Conservation (phyloP, 2,888 invertebrate species). For the Ormyrus pomaceus region DNA sequence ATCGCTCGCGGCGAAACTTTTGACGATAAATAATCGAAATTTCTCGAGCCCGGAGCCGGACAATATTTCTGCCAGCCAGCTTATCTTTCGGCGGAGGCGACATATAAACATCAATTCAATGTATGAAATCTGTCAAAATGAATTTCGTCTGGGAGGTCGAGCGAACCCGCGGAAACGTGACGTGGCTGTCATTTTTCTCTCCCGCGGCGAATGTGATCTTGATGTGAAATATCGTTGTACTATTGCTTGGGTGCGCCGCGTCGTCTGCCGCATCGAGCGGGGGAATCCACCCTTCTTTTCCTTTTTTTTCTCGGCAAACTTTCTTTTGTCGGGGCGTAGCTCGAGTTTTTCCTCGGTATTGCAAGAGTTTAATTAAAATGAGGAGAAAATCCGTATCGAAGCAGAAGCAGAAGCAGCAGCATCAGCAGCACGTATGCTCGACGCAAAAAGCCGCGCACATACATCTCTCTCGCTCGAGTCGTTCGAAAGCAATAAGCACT, state of each 20-base stretch:
- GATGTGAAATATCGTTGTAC: slow-evolving; percentile 74
- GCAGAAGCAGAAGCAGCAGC: not conserved
- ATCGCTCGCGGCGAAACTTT: slow-evolving; percentile 35
- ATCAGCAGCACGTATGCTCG: not conserved
- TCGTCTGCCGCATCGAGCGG: slow-evolving; percentile 58
- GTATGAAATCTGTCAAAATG: slow-evolving; percentile 75
- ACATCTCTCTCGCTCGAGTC: slow-evolving; percentile 1
- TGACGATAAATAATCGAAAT: slow-evolving; percentile 45
- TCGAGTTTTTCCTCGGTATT: not conserved
- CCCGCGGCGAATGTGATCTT: slow-evolving; percentile 70
- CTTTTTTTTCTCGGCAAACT: slow-evolving; percentile 50
- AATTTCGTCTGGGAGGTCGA: slow-evolving; percentile 69
- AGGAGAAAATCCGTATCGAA: not conserved
- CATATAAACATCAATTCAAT: slow-evolving; percentile 75
- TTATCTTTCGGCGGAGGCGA: slow-evolving; percentile 71
- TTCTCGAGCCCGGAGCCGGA: slow-evolving; percentile 7
- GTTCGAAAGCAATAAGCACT: slow-evolving; percentile 65
- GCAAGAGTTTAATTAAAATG: not conserved
- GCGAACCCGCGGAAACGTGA: slow-evolving; percentile 61
- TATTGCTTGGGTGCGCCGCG: slow-evolving; percentile 67
- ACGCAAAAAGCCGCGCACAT: not conserved
- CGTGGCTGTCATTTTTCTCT: slow-evolving; percentile 72
- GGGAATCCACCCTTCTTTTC: slow-evolving; percentile 49
- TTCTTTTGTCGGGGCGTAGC: slow-evolving; percentile 10
- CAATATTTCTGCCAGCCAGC: slow-evolving; percentile 64